These are phyloP conservation scores for Cataglyphis hispanica DNA, from an alignment of 1,140 invertebrate genomes.

Conservation along the genomic window DNA sequence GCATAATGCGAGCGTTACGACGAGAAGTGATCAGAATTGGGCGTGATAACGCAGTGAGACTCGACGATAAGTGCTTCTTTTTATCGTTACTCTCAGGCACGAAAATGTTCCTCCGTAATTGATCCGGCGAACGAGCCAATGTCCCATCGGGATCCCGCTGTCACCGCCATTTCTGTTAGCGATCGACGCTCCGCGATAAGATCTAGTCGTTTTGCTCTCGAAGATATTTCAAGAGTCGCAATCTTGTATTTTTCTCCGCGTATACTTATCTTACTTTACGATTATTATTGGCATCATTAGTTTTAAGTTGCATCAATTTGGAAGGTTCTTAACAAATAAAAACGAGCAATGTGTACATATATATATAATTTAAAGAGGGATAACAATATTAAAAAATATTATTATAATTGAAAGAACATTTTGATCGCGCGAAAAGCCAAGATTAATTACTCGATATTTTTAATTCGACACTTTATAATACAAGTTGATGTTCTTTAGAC, in stretches of 20 bases:
- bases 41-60: slow-evolving; percentile 38
- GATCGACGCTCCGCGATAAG: slow-evolving; percentile 11
- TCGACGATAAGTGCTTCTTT: slow-evolving; percentile 31
- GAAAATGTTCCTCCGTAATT: slow-evolving; percentile 30
- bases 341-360: neutral
- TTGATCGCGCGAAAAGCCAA: neutral
- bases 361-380: neutral
- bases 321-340: neutral
- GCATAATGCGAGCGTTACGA: slow-evolving; percentile 54
- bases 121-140: slow-evolving; percentile 8
- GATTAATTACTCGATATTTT: neutral
- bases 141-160: slow-evolving; percentile 35
- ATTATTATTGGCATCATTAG: neutral
- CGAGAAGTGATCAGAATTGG: slow-evolving; percentile 42
- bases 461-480: neutral
- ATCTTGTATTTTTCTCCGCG: neutral
- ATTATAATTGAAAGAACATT: neutral
- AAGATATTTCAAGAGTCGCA: neutral
- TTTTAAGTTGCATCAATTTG: neutral
- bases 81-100: slow-evolving; percentile 15
- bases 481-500: neutral
- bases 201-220: slow-evolving; percentile 20
- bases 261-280: neutral
- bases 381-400: neutral
- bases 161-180: slow-evolving; percentile 50